These are phyloP conservation scores for Pristionchus fissidentatus DNA, from an alignment of 2,888 invertebrate species.

Conservation along the genomic window DNA sequence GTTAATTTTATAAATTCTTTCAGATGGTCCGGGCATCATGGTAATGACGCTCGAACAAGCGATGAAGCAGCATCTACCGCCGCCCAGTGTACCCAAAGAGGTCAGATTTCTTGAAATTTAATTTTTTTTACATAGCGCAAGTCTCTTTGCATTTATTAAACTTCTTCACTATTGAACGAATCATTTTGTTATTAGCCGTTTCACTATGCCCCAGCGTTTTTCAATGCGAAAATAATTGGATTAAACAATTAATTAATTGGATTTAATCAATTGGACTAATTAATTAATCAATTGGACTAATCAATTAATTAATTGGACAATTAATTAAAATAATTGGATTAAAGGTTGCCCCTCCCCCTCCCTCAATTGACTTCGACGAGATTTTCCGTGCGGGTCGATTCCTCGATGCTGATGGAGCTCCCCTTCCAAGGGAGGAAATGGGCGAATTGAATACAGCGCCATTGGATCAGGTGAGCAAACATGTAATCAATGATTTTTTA, in stretches of 20 bases:
- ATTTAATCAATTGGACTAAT: not conserved
- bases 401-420: conserved; percentile 31
- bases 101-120: not conserved
- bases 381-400: conserved; percentile 33
- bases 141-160: too few relatives aligned
- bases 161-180: too few relatives aligned
- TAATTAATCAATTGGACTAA: not conserved
- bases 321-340: not conserved
- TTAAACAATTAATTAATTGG: not conserved
- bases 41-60: conserved; percentile 16
- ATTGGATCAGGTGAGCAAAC: not conserved
- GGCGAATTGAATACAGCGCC: not conserved
- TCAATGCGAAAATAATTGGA: not conserved
- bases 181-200: not conserved
- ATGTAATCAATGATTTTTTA: too few relatives aligned
- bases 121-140: too few relatives aligned
- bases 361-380: not conserved
- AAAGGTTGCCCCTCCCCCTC: not conserved
- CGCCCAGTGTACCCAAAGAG: conserved; percentile 22
- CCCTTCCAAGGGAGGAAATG: conserved; percentile 24
- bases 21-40: not conserved
- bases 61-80: conserved; percentile 38
- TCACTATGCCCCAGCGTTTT: not conserved
- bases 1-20: too few relatives aligned
- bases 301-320: not conserved